Conservation (phyloP, 2,797 vertebrate species). For the Pipistrellus pygmaeus region DNA sequence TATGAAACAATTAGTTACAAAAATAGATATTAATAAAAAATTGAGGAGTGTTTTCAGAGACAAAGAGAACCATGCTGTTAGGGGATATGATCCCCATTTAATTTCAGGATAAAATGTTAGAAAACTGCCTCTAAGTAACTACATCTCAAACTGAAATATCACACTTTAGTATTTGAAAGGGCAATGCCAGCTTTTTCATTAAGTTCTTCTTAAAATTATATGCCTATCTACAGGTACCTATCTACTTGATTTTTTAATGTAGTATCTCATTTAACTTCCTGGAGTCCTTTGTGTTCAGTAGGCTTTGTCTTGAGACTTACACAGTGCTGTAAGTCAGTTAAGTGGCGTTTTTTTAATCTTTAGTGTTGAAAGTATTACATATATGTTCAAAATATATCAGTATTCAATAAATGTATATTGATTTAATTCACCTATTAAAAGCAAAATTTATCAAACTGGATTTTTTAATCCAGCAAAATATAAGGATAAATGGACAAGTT, state of each 20-base stretch:
- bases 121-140: not conserved
- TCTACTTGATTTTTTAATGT: not conserved
- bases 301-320: not conserved
- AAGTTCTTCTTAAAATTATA: not conserved
- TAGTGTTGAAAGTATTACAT: too few relatives aligned
- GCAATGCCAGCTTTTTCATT: not conserved
- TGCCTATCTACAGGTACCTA: not conserved
- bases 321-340: not conserved
- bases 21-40: not conserved
- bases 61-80: not conserved
- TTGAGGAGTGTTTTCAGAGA: not conserved
- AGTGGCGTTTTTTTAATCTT: not conserved
- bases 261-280: slow-evolving; percentile 13
- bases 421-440: not conserved
- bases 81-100: not conserved
- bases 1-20: not conserved
- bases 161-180: not conserved
- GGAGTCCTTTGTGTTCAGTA: not conserved
- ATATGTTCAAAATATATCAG: not conserved
- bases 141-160: not conserved
- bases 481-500: not conserved
- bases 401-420: not conserved
- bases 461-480: not conserved
- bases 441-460: not conserved
- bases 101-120: not conserved